A percentile compares a stretch with the other conserved stretches of the same genome.
phyloP scores from a whole-genome alignment of 1,140 invertebrate species.

The Whitmania pigra region DNA sequence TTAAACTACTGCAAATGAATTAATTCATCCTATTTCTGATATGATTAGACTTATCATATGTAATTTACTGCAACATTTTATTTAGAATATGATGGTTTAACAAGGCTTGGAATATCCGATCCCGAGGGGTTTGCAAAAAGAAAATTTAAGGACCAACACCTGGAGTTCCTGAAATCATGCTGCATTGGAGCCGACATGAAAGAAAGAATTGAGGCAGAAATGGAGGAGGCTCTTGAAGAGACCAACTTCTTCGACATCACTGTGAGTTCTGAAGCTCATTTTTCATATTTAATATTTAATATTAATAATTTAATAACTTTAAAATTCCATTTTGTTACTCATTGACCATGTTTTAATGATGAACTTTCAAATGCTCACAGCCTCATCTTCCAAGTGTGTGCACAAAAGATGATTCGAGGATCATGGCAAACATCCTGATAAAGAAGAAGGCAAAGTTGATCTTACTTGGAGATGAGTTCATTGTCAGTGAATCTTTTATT shows the following conservation, averaged over 20 bases:
- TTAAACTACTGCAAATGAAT: neutral
- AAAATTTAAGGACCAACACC: constrained; percentile 56
- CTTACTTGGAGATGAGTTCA: neutral
- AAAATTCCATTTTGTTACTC: neutral
- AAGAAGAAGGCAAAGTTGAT: neutral
- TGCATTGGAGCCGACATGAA: constrained; percentile 60
- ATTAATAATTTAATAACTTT: too few relatives aligned
- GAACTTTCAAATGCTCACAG: neutral
- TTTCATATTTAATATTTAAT: neutral
- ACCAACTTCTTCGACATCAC: constrained; percentile 65
- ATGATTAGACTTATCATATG: neutral
- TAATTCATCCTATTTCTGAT: neutral
- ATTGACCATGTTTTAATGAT: neutral
- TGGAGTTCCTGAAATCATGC: constrained; percentile 61
- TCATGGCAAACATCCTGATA: neutral
- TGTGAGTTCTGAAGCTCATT: constrained; percentile 32
- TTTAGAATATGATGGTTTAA: constrained; percentile 73
- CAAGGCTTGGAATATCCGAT: constrained; percentile 74
- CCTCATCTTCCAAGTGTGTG: constrained; percentile 5
- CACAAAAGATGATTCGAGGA: neutral
- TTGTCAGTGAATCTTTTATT: neutral
- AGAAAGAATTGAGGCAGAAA: constrained; percentile 63
- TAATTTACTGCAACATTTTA: constrained; percentile 26
- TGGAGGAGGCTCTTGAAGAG: constrained; percentile 67
- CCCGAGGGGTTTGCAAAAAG: constrained; percentile 67